Conservation (phyloP, 2,113 vertebrate species). For the Gallinago jamesoni region DNA sequence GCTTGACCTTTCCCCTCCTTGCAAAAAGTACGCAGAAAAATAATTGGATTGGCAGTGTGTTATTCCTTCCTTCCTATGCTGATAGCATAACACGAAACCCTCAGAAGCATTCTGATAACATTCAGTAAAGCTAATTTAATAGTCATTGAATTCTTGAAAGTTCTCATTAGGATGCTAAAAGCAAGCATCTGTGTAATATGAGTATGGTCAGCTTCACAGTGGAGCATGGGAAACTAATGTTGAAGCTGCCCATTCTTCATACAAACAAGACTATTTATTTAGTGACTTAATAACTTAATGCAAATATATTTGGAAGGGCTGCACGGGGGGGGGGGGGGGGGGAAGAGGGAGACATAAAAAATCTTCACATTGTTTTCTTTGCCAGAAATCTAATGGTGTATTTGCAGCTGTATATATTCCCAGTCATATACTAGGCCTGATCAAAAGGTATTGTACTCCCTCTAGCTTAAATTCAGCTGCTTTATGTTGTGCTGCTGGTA, state of each 20-base stretch:
- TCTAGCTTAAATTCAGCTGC: slow-evolving; percentile 66
- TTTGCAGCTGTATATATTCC: slow-evolving; percentile 35
- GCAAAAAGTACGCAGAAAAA: background rate
- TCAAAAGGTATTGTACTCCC: slow-evolving; percentile 61
- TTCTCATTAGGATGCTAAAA: slow-evolving; percentile 41
- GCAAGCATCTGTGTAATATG: slow-evolving; percentile 15
- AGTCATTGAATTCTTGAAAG: slow-evolving; percentile 50
- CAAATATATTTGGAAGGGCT: slow-evolving; percentile 43
- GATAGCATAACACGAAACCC: slow-evolving; percentile 1
- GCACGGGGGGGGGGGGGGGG: background rate
- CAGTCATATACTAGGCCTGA: background rate
- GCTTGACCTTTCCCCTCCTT: background rate
- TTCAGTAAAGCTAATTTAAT: slow-evolving; percentile 34
- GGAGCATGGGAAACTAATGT: background rate
- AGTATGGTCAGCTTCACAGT: slow-evolving; percentile 6
- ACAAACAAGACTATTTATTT: slow-evolving; percentile 21
- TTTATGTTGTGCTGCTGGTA: slow-evolving; percentile 45
- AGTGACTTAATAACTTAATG: slow-evolving; percentile 3
- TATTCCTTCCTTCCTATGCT: slow-evolving; percentile 6
- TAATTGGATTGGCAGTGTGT: background rate
- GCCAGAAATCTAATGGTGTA: slow-evolving; percentile 25
- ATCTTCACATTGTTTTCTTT: slow-evolving; percentile 22
- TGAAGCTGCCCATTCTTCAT: slow-evolving; percentile 7
- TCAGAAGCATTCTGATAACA: slow-evolving; percentile 29
- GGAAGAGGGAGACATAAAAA: background rate